Conservation (phyloP, 2,888 invertebrate genomes). For the Scaptomyza flava region DNA sequence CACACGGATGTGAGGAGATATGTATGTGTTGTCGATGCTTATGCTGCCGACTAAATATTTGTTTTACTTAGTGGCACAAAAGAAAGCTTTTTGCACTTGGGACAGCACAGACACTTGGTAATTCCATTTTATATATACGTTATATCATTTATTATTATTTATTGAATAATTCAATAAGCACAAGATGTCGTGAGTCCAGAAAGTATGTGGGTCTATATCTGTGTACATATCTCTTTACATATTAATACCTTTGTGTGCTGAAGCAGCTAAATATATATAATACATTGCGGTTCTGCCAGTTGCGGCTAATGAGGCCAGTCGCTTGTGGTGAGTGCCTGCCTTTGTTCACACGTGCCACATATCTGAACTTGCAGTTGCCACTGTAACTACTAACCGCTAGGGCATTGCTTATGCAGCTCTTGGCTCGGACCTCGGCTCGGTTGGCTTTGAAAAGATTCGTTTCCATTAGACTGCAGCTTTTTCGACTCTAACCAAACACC, state of each 20-base stretch:
- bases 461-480: slow-evolving; percentile 68
- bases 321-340: slow-evolving; percentile 39
- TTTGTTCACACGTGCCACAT: slow-evolving; percentile 38
- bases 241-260: slow-evolving; percentile 39
- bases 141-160: slow-evolving; percentile 70
- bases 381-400: slow-evolving; percentile 10
- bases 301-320: slow-evolving; percentile 66
- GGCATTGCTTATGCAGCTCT: slow-evolving; percentile 43
- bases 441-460: slow-evolving; percentile 47
- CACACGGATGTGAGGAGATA: not conserved
- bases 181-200: slow-evolving; percentile 12
- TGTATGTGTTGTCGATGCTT: slow-evolving; percentile 11
- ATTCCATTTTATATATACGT: slow-evolving; percentile 53
- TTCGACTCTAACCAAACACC: slow-evolving; percentile 27
- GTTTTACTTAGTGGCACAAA: slow-evolving; percentile 34
- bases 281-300: slow-evolving; percentile 60
- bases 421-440: slow-evolving; percentile 1
- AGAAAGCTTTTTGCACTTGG: slow-evolving; percentile 59
- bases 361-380: slow-evolving; percentile 35
- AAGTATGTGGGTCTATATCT: not conserved
- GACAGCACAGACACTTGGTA: slow-evolving; percentile 41
- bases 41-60: slow-evolving; percentile 41
- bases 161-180: slow-evolving; percentile 72
- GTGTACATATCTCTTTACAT: slow-evolving; percentile 16
- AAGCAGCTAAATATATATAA: slow-evolving; percentile 73